Conservation (phyloP, 2,888 invertebrate genomes). For the Ditula angustiorana region DNA sequence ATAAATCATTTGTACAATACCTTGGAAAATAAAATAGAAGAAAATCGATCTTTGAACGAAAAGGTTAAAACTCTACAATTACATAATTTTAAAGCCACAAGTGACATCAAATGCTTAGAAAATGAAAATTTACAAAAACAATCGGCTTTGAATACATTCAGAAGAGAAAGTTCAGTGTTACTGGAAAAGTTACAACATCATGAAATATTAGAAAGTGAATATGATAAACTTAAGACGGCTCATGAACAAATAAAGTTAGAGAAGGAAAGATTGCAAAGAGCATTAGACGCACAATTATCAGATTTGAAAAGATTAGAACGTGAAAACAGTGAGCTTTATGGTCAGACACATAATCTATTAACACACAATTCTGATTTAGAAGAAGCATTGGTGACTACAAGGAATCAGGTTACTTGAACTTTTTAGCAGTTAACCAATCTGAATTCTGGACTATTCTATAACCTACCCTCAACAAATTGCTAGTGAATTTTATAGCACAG, state of each 20-base stretch:
- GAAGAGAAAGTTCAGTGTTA: slow-evolving; percentile 61
- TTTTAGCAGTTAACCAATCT: no score
- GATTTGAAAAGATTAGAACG: slow-evolving; percentile 54
- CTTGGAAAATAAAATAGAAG: slow-evolving; percentile 60
- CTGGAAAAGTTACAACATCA: slow-evolving; percentile 58
- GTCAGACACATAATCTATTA: slow-evolving; percentile 57
- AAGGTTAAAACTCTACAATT: slow-evolving; percentile 54
- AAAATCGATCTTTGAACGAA: slow-evolving; percentile 56
- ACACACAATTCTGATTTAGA: slow-evolving; percentile 65
- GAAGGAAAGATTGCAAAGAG: slow-evolving; percentile 59
- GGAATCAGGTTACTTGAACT: slow-evolving; percentile 63
- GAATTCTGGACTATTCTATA: no score
- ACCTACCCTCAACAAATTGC: no score
- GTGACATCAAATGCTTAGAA: slow-evolving; percentile 54
- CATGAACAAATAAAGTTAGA: slow-evolving; percentile 54
- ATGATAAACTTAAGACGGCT: slow-evolving; percentile 54
- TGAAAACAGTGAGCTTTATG: slow-evolving; percentile 60
- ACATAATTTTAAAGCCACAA: slow-evolving; percentile 48
- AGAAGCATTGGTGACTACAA: slow-evolving; percentile 59
- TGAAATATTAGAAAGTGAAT: slow-evolving; percentile 58
- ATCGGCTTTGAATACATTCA: slow-evolving; percentile 51
- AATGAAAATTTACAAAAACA: slow-evolving; percentile 56
- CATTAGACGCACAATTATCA: slow-evolving; percentile 53
- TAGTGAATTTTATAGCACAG: no score
- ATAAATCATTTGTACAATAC: slow-evolving; percentile 54